Conservation (phyloP, 1,140 invertebrate species). For the Leptinotarsa lineolata region DNA sequence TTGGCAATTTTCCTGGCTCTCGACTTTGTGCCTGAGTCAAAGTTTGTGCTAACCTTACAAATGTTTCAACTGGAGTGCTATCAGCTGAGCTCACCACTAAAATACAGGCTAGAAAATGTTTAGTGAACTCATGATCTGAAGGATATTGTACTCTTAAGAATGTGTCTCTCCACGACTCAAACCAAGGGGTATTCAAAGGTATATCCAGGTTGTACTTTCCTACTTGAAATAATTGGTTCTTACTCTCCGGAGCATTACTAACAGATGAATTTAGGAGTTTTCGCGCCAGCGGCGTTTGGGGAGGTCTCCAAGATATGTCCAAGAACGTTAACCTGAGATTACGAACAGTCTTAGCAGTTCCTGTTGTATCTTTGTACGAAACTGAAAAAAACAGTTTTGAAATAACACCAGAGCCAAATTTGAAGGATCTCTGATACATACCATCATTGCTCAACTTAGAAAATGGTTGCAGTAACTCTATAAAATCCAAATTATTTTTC, state of each 20-base stretch:
- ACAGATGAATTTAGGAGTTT: slow-evolving; percentile 89
- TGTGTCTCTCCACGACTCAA: slow-evolving; percentile 91
- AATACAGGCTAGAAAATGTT: slow-evolving; percentile 89
- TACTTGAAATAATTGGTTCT: slow-evolving; percentile 61
- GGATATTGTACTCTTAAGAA: slow-evolving; percentile 88
- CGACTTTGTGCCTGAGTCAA: slow-evolving; percentile 78
- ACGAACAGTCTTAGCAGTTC: slow-evolving; percentile 70
- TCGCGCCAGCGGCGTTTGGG: slow-evolving; percentile 80
- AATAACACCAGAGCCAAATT: slow-evolving; percentile 76
- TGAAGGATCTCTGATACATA: slow-evolving; percentile 68
- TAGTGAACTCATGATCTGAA: slow-evolving; percentile 94
- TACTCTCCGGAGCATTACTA: slow-evolving; percentile 70
- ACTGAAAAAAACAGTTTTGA: slow-evolving; percentile 60
- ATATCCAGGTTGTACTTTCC: slow-evolving; percentile 65
- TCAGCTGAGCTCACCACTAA: slow-evolving; percentile 84
- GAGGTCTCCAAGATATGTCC: slow-evolving; percentile 79
- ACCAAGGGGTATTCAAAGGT: slow-evolving; percentile 87
- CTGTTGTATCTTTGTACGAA: slow-evolving; percentile 82
- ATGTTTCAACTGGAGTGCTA: slow-evolving; percentile 77
- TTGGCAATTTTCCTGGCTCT: slow-evolving; percentile 76
- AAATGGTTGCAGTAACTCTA: slow-evolving; percentile 90
- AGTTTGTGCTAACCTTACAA: slow-evolving; percentile 76
- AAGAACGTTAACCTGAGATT: slow-evolving; percentile 81
- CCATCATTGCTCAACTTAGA: slow-evolving; percentile 77
- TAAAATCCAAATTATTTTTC: slow-evolving; percentile 90